Evolutionary conservation across 2,797 vertebrate species (phyloP), one percentile per base, ranked within the genome.

Genomic region (Yasuhikotakia modesta): DNA sequence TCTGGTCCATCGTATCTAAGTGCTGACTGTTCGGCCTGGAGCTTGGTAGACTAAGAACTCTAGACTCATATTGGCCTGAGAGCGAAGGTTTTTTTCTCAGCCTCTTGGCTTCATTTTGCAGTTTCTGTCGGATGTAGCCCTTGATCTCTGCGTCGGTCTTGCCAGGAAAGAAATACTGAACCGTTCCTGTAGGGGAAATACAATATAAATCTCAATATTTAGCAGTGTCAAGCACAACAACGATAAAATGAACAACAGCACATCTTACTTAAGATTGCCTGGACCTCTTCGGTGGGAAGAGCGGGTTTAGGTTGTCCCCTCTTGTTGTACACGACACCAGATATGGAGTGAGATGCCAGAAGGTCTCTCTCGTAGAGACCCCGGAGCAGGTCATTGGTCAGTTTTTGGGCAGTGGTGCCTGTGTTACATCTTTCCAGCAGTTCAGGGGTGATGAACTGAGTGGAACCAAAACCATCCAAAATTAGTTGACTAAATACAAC

Each of bases 311-410:
- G 87, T 55, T 83, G 85, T 60, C 87, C 86, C 32, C 85, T 83
- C 66, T 88, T 88, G 81, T 88, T 88, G 81, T 86, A 88, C 68
- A 87, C 81, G 1, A 88, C 85, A 60, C 89, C 89, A 52, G 89
- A 89, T 82, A 90, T 88, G 64, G 89, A 90, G 82, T 90, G 89
- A 0, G 89, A 90, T 4, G 89, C 89, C 81, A 90, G 83, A 67
- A 86, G 88, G 70, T 90, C 89, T 68, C 88, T 80, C 79, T 89
- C 87, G 12, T 89, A 90, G 43, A 90, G 87, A 50, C 86, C 87
- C 55, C 87, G 84, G 72, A 90, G 85, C 50, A 90, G 86, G 80
- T 89, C 87, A 46, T 90, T 90, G 81, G 88, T 89, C 81, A 90
- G 64, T 76, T 90, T 90, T 82, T 90, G 89, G 24, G 89, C 87